Evolutionary conservation across 2,888 invertebrate species (phyloP), one percentile per base, ranked within the genome.

Genomic region (Balanococcus diminutus): DNA sequence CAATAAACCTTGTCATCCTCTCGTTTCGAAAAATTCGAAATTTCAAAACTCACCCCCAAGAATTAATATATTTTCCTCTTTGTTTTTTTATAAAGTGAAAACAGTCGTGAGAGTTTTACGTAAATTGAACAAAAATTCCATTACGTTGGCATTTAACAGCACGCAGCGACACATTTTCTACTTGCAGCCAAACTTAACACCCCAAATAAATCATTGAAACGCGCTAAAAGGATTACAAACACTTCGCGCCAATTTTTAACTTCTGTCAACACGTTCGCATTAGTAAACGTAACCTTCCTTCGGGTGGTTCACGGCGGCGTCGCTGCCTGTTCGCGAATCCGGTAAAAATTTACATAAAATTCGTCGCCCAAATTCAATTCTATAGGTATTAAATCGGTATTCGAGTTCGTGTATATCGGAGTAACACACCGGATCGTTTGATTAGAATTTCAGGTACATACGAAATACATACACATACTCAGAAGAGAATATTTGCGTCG

Each of bases 341-440:
- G 61, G 25, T 67, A 67, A 67, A 79, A 79, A 79, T 79, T 79
- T 79, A 79, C 75, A 79, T 79, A 79, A 79, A 79, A 79, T 79
- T 79, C 75, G 75, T 16, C 32, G 11, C 36, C 36, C n/a, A 46
- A 72, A 72, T 72, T 72, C 31, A 28, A 31, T 31, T 72, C 72
- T 31, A 5, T n/a, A n/a, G n/a, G 46, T 46, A 46, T 46, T 46
- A 67, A 67, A 67, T 67, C 22, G 25, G 56, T 8, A 56, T 22
- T 19, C 22, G 56, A 22, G 11, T 42, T 56, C 19, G 61, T 2
- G 67, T 9, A 8, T 67, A 8, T 67, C 67, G n/a, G 6, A 16
- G 31, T n/a, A 5, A 11, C 16, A 28, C 72, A 31, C 31, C 72
- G 31, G 25, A 9, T 28, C 67, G 72, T 32, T 72, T 31, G 5